Conservation (phyloP, 2,113 vertebrate genomes). For the zebrafish (Danio rerio) region GRCz12tu NC_133200.1:9460001-9460500, state of each 20-base stretch:
- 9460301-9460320: not conserved
- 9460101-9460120: not conserved
- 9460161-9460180: not conserved
- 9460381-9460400: not conserved
- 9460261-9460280: not conserved
- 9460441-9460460: no score
- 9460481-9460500: no score
- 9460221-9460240: not conserved
- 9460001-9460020: constrained; percentile 11
- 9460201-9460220: not conserved
- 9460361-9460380: no score
- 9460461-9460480: no score
- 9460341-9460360: not conserved
- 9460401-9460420: no score
- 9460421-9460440: no score
- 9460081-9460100: not conserved
- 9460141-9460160: not conserved
- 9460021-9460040: not conserved
- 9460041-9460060: not conserved
- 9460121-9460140: constrained; percentile 15
- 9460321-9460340: not conserved
- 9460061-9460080: not conserved
- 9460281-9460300: not conserved
- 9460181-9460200: not conserved
- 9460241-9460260: not conserved